Evolutionary conservation across 2,888 invertebrate genomes (phyloP).

Genomic region (Synergus japonicus): DNA sequence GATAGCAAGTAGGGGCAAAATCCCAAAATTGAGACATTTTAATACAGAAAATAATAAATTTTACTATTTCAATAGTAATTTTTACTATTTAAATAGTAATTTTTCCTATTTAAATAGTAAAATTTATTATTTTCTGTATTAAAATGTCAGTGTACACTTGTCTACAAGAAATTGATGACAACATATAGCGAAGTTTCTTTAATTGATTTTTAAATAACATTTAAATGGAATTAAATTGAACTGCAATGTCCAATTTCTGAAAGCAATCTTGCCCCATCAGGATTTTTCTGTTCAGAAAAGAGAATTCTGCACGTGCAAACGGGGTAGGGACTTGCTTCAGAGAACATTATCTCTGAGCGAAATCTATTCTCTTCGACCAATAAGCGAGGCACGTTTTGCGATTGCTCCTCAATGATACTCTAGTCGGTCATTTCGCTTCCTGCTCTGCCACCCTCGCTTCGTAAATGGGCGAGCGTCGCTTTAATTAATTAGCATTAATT

Average conservation of each 20-base stretch:
- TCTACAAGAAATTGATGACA: no score
- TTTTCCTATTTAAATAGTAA: no score
- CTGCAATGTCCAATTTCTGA: neutral
- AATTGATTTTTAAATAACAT: neutral
- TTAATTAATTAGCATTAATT: constrained; percentile 40
- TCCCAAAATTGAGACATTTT: no score
- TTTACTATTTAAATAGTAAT: no score
- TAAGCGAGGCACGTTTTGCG: constrained; percentile 38
- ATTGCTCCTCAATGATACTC: constrained; percentile 39
- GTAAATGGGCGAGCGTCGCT: constrained; percentile 22
- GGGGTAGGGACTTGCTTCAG: constrained; percentile 25
- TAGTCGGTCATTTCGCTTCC: constrained; percentile 36
- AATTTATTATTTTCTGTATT: no score
- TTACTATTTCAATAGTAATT: no score
- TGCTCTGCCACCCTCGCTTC: constrained; percentile 37
- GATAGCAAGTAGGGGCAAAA: no score
- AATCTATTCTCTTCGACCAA: constrained; percentile 36
- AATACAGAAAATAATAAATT: no score
- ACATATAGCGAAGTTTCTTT: neutral
- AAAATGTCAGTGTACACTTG: no score
- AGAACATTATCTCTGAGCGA: constrained; percentile 21
- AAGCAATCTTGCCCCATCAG: neutral
- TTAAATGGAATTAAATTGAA: neutral
- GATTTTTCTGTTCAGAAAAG: neutral
- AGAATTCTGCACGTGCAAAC: constrained; percentile 10